Percentiles rank a stretch among this genome's conserved stretches.
These are phyloP conservation scores for Silurus lanzhouensis DNA, from an alignment of 2,797 vertebrate species.

Conservation along the genomic window DNA sequence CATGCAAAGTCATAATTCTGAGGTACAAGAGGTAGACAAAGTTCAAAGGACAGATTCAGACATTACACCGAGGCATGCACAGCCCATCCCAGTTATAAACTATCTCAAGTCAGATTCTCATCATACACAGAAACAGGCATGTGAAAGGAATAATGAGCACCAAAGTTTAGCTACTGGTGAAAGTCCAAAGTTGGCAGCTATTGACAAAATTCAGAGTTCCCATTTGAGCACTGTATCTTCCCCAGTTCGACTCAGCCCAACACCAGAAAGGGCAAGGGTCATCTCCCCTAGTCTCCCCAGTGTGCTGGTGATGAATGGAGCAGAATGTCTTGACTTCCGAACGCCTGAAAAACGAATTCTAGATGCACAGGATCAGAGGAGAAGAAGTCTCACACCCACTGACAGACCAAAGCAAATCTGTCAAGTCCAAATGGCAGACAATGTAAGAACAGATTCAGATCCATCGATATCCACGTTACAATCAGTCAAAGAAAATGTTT, in stretches of 20 bases:
- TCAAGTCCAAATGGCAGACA: slow-evolving; percentile 66
- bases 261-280: slow-evolving; percentile 61
- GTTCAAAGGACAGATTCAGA: slow-evolving; percentile 60
- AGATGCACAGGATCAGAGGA: slow-evolving; percentile 66
- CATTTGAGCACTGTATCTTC: slow-evolving; percentile 54
- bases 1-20: slow-evolving; percentile 38
- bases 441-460: slow-evolving; percentile 70
- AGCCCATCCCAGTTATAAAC: slow-evolving; percentile 78
- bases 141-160: slow-evolving; percentile 57
- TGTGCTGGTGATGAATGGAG: slow-evolving; percentile 76
- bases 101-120: slow-evolving; percentile 68
- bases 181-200: slow-evolving; percentile 51
- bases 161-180: slow-evolving; percentile 57
- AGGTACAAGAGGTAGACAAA: slow-evolving; percentile 55
- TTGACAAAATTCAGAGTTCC: slow-evolving; percentile 62
- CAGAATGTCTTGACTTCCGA: slow-evolving; percentile 77
- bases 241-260: slow-evolving; percentile 57
- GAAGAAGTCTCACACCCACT: slow-evolving; percentile 65
- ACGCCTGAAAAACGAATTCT: slow-evolving; percentile 71
- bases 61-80: slow-evolving; percentile 62
- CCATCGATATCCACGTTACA: slow-evolving; percentile 69
- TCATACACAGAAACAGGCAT: slow-evolving; percentile 54
- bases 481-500: slow-evolving; percentile 62
- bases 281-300: slow-evolving; percentile 67
- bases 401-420: slow-evolving; percentile 64